Evolutionary conservation across 2,113 vertebrate genomes (phyloP).

Genomic region (Oryctolagus cuniculus): mOryCun1.1 NC_091436.1:52028001-52028500

Average conservation of each 20-base stretch:
- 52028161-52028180: background rate
- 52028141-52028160: background rate
- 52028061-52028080: background rate
- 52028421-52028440: background rate
- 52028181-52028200: background rate
- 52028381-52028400: too few species aligned
- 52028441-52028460: constrained; percentile 54
- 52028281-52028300: background rate
- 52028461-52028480: background rate
- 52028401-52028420: too few species aligned
- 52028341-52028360: too few species aligned
- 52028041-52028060: background rate
- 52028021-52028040: background rate
- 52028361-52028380: too few species aligned
- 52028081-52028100: background rate
- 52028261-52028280: background rate
- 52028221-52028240: background rate
- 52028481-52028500: background rate
- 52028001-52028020: background rate
- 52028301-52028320: too few species aligned
- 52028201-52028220: too few species aligned
- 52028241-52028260: background rate
- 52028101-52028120: background rate
- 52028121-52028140: background rate
- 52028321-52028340: too few species aligned